These are phyloP conservation scores for Anguilla obscura DNA, from an alignment of 2,797 vertebrate species.

Conservation along the genomic window DNA sequence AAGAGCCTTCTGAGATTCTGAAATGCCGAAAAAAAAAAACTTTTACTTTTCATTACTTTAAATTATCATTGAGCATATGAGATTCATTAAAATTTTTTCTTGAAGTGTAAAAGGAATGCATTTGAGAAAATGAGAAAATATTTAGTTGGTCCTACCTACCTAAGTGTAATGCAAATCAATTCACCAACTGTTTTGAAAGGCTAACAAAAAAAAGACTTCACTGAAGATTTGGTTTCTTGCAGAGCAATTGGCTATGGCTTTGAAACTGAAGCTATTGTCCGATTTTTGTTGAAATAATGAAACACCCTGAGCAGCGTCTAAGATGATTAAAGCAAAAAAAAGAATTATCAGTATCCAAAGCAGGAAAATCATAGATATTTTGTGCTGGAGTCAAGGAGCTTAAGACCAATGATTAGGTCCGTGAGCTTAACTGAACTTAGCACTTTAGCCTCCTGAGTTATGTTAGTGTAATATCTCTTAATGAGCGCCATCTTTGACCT, in stretches of 20 bases:
- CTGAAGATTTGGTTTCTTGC: background rate
- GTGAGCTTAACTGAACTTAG: background rate
- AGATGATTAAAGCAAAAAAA: background rate
- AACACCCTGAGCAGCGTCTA: background rate
- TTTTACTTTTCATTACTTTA: background rate
- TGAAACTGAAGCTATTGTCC: background rate
- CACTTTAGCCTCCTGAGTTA: background rate
- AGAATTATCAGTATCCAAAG: background rate
- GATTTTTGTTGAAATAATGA: background rate
- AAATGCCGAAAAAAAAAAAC: background rate
- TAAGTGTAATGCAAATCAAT: background rate
- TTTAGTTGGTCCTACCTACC: background rate
- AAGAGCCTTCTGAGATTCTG: background rate
- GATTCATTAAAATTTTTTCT: background rate
- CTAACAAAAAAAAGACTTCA: background rate
- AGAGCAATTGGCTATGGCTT: background rate
- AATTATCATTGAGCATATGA: background rate
- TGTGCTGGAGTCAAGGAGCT: background rate
- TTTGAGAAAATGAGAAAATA: background rate
- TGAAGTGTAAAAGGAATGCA: background rate
- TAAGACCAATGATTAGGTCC: background rate
- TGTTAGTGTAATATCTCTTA: conserved; percentile 42
- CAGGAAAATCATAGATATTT: background rate
- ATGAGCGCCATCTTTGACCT: conserved; percentile 56
- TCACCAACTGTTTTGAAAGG: background rate